Evolutionary conservation across 2,113 vertebrate genomes (phyloP).

Genomic region (Tenebrosternarchus preto): DNA sequence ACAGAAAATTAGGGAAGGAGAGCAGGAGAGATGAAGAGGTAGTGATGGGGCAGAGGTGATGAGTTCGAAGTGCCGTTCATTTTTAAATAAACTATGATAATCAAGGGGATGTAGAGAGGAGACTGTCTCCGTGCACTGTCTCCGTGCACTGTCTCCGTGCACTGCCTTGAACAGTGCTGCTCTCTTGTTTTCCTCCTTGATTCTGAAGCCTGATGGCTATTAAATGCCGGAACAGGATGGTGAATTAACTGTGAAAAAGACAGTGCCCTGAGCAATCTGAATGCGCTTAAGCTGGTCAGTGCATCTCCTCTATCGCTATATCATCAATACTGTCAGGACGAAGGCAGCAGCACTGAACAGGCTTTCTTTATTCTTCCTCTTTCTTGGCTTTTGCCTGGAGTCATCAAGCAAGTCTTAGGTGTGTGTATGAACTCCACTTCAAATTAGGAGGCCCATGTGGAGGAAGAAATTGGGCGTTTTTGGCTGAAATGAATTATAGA

Average conservation of each 20-base stretch:
- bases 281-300: constrained; percentile 45
- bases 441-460: constrained; percentile 61
- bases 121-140: no score
- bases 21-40: background rate
- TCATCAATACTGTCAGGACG: constrained; percentile 27
- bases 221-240: constrained; percentile 40
- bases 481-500: constrained; percentile 64
- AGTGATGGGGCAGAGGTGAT: constrained; percentile 50
- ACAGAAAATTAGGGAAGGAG: background rate
- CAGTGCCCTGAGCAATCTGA: constrained; percentile 38
- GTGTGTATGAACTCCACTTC: constrained; percentile 55
- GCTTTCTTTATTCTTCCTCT: constrained; percentile 19
- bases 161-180: background rate
- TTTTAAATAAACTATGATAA: background rate
- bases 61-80: constrained; percentile 20
- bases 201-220: constrained; percentile 21
- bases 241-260: constrained; percentile 50
- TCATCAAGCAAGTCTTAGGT: constrained; percentile 38
- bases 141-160: no score
- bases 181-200: constrained; percentile 24
- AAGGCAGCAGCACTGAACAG: background rate
- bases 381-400: constrained; percentile 33
- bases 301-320: constrained; percentile 29
- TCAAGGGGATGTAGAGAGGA: no score
- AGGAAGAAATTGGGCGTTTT: constrained; percentile 61